Evolutionary conservation across 2,888 invertebrate genomes (phyloP).

Genomic region (Listrodromus nycthemerus): DNA sequence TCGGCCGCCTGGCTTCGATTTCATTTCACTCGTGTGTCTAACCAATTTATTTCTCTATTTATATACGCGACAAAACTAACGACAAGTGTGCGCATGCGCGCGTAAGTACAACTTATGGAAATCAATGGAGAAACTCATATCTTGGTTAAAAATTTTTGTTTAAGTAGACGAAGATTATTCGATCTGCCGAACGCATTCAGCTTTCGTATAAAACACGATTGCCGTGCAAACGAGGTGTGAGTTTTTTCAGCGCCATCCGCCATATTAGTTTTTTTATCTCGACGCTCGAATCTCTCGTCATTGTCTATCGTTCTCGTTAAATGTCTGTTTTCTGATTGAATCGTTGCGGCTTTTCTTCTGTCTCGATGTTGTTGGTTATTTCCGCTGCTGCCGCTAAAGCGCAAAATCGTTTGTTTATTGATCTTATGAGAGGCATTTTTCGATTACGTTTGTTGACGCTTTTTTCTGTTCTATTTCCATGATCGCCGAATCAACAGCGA

Average conservation of each 20-base stretch:
- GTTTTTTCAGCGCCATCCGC: background rate
- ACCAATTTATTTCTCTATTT: background rate
- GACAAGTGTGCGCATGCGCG: background rate
- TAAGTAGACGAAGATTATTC: background rate
- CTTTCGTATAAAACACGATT: background rate
- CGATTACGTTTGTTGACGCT: background rate
- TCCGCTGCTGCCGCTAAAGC: background rate
- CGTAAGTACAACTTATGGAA: background rate
- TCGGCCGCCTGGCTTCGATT: background rate
- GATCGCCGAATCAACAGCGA: conserved; percentile 61
- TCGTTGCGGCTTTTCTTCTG: background rate
- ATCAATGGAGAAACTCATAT: background rate
- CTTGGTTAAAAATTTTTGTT: background rate
- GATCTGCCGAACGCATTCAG: background rate
- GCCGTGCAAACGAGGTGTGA: background rate
- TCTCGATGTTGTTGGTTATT: conserved; percentile 9
- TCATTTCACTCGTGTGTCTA: background rate
- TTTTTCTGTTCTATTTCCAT: conserved; percentile 5
- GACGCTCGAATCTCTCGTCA: conserved; percentile 1
- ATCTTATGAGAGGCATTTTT: background rate
- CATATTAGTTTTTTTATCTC: background rate
- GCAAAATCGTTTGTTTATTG: background rate
- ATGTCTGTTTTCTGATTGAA: background rate
- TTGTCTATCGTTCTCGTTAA: background rate
- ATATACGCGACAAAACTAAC: too few relatives aligned